Evolutionary conservation across 2,797 vertebrate species (phyloP).

Genomic region (Phoebastria nigripes): DNA sequence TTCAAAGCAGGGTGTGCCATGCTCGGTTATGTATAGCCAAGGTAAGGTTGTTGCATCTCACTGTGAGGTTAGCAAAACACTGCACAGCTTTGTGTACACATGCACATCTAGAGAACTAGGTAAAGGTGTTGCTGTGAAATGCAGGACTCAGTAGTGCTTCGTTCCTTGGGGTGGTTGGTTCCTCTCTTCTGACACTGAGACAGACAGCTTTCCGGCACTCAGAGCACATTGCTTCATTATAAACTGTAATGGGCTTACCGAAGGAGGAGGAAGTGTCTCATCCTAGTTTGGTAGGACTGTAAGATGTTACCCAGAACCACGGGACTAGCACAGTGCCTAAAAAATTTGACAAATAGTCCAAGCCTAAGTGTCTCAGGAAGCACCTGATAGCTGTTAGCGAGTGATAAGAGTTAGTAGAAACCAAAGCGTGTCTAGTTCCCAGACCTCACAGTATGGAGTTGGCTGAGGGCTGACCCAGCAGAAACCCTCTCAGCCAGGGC

Average conservation of each 20-base stretch:
- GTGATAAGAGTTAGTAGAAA: background rate
- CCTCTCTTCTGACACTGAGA: fast-evolving
- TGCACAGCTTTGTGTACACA: background rate
- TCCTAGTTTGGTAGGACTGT: background rate
- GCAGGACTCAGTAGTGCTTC: background rate
- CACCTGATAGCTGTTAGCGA: background rate
- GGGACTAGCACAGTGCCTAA: background rate
- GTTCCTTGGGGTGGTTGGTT: background rate
- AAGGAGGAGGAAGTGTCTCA: fast-evolving
- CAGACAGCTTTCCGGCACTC: background rate
- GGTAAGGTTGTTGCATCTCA: background rate
- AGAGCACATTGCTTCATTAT: fast-evolving
- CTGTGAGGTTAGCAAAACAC: background rate
- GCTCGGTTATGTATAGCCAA: background rate
- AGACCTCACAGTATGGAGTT: background rate
- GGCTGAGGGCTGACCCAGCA: background rate
- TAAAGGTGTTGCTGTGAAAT: background rate
- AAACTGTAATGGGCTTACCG: background rate
- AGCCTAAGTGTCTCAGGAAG: background rate
- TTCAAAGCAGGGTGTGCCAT: background rate
- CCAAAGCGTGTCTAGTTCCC: fast-evolving
- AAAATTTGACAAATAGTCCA: background rate
- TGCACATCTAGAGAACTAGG: fast-evolving
- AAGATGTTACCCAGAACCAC: background rate
- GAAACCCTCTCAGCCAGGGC: background rate